Conservation (phyloP, 2,113 vertebrate species). For the Arenaria interpres region DNA sequence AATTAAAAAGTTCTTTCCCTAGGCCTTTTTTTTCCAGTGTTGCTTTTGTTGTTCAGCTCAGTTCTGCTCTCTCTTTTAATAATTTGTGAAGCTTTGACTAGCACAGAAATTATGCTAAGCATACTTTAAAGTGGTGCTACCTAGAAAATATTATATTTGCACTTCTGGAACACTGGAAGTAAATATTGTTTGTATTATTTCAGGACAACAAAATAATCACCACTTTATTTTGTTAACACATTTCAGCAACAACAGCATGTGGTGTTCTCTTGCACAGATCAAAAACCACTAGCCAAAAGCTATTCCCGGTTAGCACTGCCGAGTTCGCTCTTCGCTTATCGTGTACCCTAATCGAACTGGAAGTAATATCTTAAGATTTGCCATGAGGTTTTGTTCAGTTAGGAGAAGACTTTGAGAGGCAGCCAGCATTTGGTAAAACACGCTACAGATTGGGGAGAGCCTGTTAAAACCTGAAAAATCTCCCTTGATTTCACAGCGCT, state of each 20-base stretch:
- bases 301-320: background rate
- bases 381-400: background rate
- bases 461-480: background rate
- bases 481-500: background rate
- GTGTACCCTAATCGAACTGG: background rate
- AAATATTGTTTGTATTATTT: background rate
- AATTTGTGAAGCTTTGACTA: slow-evolving; percentile 9
- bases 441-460: background rate
- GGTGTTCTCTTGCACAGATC: background rate
- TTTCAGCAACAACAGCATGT: background rate
- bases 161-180: background rate
- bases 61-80: slow-evolving; percentile 28
- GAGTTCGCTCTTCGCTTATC: background rate
- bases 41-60: slow-evolving; percentile 15
- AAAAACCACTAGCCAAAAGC: background rate
- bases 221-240: background rate
- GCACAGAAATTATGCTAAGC: slow-evolving; percentile 21
- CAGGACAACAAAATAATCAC: background rate
- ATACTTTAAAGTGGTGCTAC: background rate
- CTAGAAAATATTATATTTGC: background rate
- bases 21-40: background rate
- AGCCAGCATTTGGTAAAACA: background rate
- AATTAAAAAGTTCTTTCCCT: slow-evolving; percentile 10
- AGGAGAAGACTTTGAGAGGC: background rate
- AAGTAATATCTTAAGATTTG: background rate